Conservation (phyloP, 2,888 invertebrate genomes). For the Drosophila antonietae region DNA sequence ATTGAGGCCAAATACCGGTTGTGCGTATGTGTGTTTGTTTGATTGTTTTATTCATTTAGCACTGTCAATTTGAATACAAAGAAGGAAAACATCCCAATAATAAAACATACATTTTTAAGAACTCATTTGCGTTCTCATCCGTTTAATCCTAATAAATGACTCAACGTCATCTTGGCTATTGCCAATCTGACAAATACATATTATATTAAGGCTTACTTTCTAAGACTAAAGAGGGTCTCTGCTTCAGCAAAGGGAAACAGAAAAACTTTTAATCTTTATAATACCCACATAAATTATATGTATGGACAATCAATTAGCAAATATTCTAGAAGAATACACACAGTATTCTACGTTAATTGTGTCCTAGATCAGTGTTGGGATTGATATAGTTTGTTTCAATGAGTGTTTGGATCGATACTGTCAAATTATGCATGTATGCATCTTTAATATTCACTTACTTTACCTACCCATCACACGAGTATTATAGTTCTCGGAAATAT, state of each 20-base stretch:
- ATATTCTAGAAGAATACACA: no score
- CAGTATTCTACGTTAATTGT: no score
- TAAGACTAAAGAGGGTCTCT: not conserved
- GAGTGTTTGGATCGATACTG: no score
- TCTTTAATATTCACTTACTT: no score
- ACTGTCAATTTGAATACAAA: conserved; percentile 27
- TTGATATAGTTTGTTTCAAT: no score
- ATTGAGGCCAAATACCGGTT: conserved; percentile 60
- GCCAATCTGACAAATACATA: not conserved
- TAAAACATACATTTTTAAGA: conserved; percentile 52
- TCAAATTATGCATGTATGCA: no score
- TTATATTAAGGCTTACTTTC: not conserved
- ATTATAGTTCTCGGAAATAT: no score
- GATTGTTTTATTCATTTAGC: conserved; percentile 5
- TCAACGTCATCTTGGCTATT: conserved; percentile 24
- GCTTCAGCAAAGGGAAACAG: not conserved
- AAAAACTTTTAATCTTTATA: not conserved
- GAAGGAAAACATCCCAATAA: conserved; percentile 27
- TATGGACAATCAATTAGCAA: no score
- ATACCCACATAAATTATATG: not conserved
- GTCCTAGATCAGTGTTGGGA: not conserved
- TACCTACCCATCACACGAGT: no score
- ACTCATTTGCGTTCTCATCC: conserved; percentile 40
- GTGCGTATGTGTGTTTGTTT: conserved; percentile 1
- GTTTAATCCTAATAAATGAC: conserved; percentile 68